Evolutionary conservation across 2,888 invertebrate species (phyloP).

Genomic region (Leptopilina syphax): DNA sequence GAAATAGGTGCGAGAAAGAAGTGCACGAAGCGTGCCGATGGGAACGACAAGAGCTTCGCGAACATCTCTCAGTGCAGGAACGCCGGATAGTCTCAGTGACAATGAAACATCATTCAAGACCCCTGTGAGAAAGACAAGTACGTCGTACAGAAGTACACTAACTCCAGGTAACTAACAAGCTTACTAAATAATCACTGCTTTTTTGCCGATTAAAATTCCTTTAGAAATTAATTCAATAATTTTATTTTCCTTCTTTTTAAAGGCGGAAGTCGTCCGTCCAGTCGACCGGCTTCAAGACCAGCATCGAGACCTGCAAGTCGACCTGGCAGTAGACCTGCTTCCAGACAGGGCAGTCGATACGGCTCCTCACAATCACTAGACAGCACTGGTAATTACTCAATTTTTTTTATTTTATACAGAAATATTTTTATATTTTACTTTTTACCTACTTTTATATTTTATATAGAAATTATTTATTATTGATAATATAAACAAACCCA

Average conservation of each 20-base stretch:
- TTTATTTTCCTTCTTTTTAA: neutral
- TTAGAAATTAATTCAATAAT: neutral
- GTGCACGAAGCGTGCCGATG: slow-evolving; percentile 95
- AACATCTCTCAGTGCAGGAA: slow-evolving; percentile 90
- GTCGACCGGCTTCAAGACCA: slow-evolving; percentile 85
- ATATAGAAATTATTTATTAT: neutral
- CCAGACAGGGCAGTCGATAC: slow-evolving; percentile 92
- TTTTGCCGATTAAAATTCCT: neutral
- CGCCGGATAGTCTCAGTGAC: slow-evolving; percentile 92
- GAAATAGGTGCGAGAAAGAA: slow-evolving; percentile 92
- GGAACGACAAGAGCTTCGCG: slow-evolving; percentile 84
- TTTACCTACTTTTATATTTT: neutral
- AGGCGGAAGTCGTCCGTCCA: slow-evolving; percentile 82
- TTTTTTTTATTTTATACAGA: neutral
- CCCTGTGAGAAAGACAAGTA: slow-evolving; percentile 84
- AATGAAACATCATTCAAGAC: slow-evolving; percentile 89
- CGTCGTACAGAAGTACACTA: slow-evolving; percentile 81
- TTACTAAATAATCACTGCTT: slow-evolving; percentile 11
- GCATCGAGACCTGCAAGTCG: slow-evolving; percentile 84
- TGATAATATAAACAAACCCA: too few relatives aligned
- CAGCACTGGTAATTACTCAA: slow-evolving; percentile 84
- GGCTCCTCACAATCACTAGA: slow-evolving; percentile 94
- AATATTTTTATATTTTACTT: neutral
- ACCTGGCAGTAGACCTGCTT: slow-evolving; percentile 91
- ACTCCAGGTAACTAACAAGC: slow-evolving; percentile 81